Percentiles rank a stretch among this genome's conserved stretches.
Conservation (phyloP, 2,888 invertebrate species). For the Morpho helenor region DNA sequence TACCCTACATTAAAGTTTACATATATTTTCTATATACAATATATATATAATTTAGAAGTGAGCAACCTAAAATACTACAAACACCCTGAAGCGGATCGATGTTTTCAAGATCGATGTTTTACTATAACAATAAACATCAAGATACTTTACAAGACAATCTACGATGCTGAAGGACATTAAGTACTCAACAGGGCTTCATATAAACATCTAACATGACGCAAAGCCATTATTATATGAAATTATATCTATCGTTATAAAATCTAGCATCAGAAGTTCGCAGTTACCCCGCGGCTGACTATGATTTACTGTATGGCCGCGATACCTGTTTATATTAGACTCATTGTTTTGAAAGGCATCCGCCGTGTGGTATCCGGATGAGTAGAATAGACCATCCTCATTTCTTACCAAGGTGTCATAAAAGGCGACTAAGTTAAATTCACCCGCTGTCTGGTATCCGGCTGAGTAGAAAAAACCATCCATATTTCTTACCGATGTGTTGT, state of each 20-base stretch:
- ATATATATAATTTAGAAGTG: background rate
- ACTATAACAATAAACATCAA: background rate
- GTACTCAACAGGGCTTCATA: too few relatives aligned
- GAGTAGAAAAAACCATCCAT: too few relatives aligned
- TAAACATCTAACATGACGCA: background rate
- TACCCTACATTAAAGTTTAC: too few relatives aligned
- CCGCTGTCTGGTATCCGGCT: too few relatives aligned
- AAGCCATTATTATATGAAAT: background rate
- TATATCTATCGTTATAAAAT: conserved; percentile 22
- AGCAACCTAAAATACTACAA: background rate
- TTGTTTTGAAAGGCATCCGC: conserved; percentile 13
- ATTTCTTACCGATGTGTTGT: too few relatives aligned
- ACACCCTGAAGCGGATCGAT: background rate
- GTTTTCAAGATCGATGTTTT: background rate
- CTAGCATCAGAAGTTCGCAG: conserved; percentile 24
- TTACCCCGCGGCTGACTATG: conserved; percentile 13
- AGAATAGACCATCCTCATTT: too few relatives aligned
- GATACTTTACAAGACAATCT: background rate
- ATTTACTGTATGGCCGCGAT: conserved; percentile 18
- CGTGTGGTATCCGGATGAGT: too few relatives aligned
- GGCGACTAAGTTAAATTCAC: too few relatives aligned
- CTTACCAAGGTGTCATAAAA: too few relatives aligned
- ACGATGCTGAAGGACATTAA: background rate
- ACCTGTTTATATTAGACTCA: conserved; percentile 19
- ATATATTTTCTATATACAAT: too few relatives aligned